Evolutionary conservation across 2,888 invertebrate genomes (phyloP), one percentile per base, ranked within the genome.

Genomic region (Drosophila kambysellisi): DNA sequence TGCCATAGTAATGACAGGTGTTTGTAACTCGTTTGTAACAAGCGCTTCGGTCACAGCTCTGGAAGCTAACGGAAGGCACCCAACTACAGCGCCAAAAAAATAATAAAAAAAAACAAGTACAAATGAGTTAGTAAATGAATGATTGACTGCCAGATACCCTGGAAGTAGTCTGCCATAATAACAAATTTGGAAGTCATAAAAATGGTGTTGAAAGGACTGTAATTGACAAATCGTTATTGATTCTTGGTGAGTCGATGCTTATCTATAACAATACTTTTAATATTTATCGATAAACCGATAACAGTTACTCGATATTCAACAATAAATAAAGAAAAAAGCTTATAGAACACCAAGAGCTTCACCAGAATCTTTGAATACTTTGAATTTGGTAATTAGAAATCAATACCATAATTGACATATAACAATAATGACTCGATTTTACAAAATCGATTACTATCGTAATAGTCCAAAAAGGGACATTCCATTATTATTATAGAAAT

Each of bases 1-100:
- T 84, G 87, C 83, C 78, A 81, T 67, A 78, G 81, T 89, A 91
- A 90, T 90, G 90, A 91, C 91, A 91, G 90, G 90, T 90, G 90
- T 88, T 90, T 90, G 83, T 79, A 82, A 81, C 88, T 86, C 79
- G 81, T 88, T 83, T 84, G 76, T 70, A 77, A 72, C 81, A 59
- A 65, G 68, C 72, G 71, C 51, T 71, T 59, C 50, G 51, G 41
- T 52, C 66, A 43, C 58, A 64, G 67, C 68, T 63, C 57, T 68
- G 71, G 71, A 73, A 74, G 69, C 83, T 84, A 89, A 89, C 87
- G 89, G 87, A 83, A 81, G 71, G 76, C 74, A 66, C 51, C 71
- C 20, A 81, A 58, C 58, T 32, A 53, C 74, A 71, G 67, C 50
- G 52, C 78, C 70, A 50, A 79, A 70, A 76, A 73, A 74, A 65